Conservation (phyloP, 2,797 vertebrate species). For the Tragelaphus oryx region DNA sequence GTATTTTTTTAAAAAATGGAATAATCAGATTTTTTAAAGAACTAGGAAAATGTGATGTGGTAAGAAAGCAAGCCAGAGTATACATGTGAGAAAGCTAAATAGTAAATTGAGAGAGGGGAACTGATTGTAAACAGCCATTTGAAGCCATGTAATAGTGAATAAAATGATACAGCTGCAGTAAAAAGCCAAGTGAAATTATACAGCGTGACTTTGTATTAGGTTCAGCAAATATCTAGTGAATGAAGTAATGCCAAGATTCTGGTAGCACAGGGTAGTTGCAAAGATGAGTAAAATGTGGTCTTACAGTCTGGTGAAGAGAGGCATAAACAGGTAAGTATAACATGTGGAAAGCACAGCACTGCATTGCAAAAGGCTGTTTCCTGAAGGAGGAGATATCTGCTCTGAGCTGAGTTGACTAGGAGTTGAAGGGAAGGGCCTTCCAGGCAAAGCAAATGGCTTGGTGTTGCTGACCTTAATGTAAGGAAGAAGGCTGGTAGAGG, state of each 20-base stretch:
- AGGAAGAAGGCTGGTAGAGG: background rate
- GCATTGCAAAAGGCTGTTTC: background rate
- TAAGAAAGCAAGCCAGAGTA: background rate
- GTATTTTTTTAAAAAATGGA: background rate
- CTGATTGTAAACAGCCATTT: background rate
- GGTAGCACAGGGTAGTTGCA: background rate
- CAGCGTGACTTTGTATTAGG: background rate
- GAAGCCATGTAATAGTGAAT: background rate
- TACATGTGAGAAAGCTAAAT: background rate
- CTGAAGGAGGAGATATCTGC: background rate
- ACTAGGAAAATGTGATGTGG: background rate
- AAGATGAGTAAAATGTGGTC: background rate
- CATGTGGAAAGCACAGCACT: background rate
- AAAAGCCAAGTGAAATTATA: background rate
- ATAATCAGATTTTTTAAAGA: background rate
- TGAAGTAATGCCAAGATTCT: background rate
- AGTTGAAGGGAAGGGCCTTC: background rate
- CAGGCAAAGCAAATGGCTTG: background rate
- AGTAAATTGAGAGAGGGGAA: background rate
- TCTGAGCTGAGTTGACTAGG: background rate
- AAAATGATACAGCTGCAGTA: background rate
- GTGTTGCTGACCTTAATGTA: background rate
- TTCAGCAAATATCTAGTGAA: background rate
- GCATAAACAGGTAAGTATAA: background rate
- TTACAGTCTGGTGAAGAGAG: background rate